Evolutionary conservation across 2,113 vertebrate genomes (phyloP).

Genomic region (Poicephalus gulielmi): DNA sequence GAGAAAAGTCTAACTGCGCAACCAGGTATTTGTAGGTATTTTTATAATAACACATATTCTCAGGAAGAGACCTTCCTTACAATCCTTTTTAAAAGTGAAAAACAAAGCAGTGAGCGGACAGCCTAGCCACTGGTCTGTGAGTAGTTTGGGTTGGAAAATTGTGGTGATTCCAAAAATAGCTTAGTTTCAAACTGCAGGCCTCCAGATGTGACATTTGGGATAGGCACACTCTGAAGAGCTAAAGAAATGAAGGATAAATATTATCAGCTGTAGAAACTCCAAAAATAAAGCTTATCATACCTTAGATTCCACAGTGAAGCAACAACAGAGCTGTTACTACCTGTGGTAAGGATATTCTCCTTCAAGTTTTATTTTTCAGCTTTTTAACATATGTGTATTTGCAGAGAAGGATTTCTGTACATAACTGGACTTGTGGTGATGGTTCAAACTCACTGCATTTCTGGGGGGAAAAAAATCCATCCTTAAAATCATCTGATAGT

Average conservation of each 20-base stretch:
- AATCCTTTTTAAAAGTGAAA: constrained; percentile 53
- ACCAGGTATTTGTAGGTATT: constrained; percentile 42
- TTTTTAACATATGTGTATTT: background rate
- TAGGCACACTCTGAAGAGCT: constrained; percentile 48
- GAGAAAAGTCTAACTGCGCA: constrained; percentile 18
- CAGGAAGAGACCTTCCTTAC: constrained; percentile 24
- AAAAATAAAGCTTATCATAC: constrained; percentile 12
- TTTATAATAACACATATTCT: constrained; percentile 50
- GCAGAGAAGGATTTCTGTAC: background rate
- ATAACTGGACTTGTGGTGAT: background rate
- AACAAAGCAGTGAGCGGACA: constrained; percentile 62
- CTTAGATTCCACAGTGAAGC: background rate
- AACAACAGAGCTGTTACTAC: background rate
- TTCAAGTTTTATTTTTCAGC: background rate
- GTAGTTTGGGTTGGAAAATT: constrained; percentile 71
- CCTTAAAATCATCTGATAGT: background rate
- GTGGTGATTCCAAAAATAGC: constrained; percentile 72
- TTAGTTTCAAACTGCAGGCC: constrained; percentile 64
- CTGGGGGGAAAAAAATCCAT: background rate
- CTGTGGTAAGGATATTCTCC: background rate
- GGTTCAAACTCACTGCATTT: background rate
- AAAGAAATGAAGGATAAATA: constrained; percentile 59
- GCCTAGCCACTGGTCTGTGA: constrained; percentile 52
- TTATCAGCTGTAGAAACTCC: constrained; percentile 36
- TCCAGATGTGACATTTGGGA: constrained; percentile 73